Percentiles rank a stretch among this genome's conserved stretches.
Conservation (phyloP, 2,113 vertebrate species). For the Pelmatolapia mariae region DNA sequence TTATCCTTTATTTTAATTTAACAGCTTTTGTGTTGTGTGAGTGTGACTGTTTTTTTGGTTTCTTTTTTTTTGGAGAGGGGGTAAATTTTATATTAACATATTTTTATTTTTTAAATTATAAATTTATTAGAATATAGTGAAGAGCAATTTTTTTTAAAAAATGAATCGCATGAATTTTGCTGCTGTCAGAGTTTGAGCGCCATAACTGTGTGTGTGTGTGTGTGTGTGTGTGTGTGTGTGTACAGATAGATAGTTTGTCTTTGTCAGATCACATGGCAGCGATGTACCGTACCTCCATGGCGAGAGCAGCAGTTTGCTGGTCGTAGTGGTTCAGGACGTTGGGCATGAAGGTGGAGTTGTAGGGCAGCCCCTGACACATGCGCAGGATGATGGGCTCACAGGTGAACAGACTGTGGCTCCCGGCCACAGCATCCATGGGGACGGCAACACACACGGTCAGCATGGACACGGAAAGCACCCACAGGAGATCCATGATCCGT, state of each 20-base stretch:
- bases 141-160: fast-evolving
- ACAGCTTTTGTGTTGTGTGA: neutral
- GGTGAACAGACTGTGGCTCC: constrained; percentile 90
- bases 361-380: constrained; percentile 94
- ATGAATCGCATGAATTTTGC: neutral
- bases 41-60: too few relatives aligned
- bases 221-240: neutral
- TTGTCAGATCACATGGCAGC: neutral
- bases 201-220: too few relatives aligned
- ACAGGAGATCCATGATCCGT: constrained; percentile 55
- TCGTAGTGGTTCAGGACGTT: constrained; percentile 97
- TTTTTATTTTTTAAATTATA: fast-evolving
- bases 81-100: fast-evolving
- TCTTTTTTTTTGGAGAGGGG: neutral
- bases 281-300: constrained; percentile 87
- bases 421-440: constrained; percentile 57
- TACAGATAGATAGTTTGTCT: fast-evolving
- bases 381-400: constrained; percentile 93
- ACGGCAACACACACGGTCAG: constrained; percentile 65
- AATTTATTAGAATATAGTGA: neutral
- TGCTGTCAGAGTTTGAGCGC: neutral
- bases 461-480: constrained; percentile 59
- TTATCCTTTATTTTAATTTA: neutral
- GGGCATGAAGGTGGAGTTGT: constrained; percentile 97
- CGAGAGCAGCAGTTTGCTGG: constrained; percentile 92